Base-by-base conservation (phyloP, 2,888 invertebrate species). In the Octonoba sinensis region DNA sequence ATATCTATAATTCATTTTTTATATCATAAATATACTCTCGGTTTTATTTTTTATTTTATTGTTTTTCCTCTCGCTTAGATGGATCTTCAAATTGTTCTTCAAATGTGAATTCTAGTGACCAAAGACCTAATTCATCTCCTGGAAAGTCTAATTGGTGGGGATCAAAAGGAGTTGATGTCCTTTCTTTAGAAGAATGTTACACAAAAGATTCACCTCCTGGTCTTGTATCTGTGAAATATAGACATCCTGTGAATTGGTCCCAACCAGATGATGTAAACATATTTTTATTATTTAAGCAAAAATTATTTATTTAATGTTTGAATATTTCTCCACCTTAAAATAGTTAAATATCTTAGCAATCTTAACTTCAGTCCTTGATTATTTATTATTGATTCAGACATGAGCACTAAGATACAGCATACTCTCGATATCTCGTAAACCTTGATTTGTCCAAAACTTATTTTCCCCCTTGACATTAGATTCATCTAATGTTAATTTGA, bases 181-280 rank as follows among this genome's bases (percentile, higher is more conserved):
- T 95, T 36, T 90, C 90, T 54, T 93, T 95, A 0, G 92, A 93
- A 46, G 92, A 94, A 87, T 97, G 97, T 87, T 93, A 94, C 36
- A 78, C 84, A 12, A 86, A 87, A 44, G 89, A 90, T 83, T 92
- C 92, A 84, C 91, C 96, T 27, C 96, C 97, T 0, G 97, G 97
- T 0, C 90, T 97, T 2, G 96, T 96, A 0, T 95, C 95, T 86
- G 91, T 96, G 27, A 93, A 95, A 86, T 97, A 96, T 88, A 93
- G 94, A 86, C 93, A 94, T 87, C 96, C 96, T 0, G 93, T 94
- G 0, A 95, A 97, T 88, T 92, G 92, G 88, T 92, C 93, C 46
- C 95, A 96, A 87, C 97, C 97, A 0, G 97, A 97, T 87, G 93
- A 85, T 72, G 85, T 84, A 79, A 66, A 62, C 47, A 13, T 36